Evolutionary conservation across 2,113 vertebrate species (phyloP), one percentile per base, ranked within the genome.

Genomic region (Cyanoderma ruficeps): DNA sequence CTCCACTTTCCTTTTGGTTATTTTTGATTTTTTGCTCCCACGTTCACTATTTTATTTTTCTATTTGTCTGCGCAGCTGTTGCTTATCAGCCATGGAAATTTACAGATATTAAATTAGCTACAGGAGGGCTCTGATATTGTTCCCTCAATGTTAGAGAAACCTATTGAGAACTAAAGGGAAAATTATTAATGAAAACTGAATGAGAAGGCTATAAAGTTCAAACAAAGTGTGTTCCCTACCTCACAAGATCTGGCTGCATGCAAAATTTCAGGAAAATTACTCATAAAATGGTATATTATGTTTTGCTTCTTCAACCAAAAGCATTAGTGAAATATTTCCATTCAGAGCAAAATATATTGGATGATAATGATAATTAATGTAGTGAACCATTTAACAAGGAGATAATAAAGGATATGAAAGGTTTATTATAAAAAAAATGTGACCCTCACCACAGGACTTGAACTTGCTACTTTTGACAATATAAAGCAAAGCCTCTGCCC

Each of bases 121-220:
- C 94, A 96, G 95, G 97, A 94, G 93, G 93, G 76, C 87, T 97
- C 92, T 95, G 95, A 96, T 97, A 96, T 49, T 88, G 72, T 95
- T 94, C 86, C 59, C 61, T 91, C 89, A 80, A 79, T 91, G 93
- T 65, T 86, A 89, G 79, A 86, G 67, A 69, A 95, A 89, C 94
- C 88, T 92, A 93, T 96, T 84, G 91, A 94, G 94, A 94, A 93
- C 83, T 92, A 63, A 97, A 93, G 76, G 70, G 86, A 90, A 95
- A 88, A 94, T 82, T 93, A 74, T 94, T 94, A 94, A 93, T 60
- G 50, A 93, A 94, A 96, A 87, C 70, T 59, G 79, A 96, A 90
- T 94, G 87, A 97, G 93, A 91, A 90, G 95, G 76, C 89, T 96
- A 93, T 79, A 95, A 92, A 94, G 94, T 96, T 97, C 94, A 96